These are phyloP conservation scores for Macheiramphus alcinus DNA, from an alignment of 2,113 vertebrate species.

Conservation along the genomic window DNA sequence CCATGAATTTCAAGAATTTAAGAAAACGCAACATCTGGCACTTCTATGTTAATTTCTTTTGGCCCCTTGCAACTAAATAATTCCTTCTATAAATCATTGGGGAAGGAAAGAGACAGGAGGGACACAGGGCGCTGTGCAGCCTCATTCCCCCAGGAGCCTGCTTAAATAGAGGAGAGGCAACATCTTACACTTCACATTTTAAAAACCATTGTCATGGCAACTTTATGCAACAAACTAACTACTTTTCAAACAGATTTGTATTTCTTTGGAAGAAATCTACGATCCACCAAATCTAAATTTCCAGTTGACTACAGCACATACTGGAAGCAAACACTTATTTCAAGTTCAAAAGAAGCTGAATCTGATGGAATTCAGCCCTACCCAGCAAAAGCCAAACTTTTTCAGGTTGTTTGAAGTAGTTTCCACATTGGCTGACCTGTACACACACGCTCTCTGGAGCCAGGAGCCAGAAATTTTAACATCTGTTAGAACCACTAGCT, in stretches of 20 bases:
- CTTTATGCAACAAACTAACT: background rate
- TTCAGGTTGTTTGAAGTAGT: conserved; percentile 25
- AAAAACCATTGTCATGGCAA: background rate
- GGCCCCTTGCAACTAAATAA: background rate
- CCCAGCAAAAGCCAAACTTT: background rate
- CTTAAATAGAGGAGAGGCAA: background rate
- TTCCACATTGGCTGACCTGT: background rate
- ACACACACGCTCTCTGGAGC: background rate
- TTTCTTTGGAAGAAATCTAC: background rate
- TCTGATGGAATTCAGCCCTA: background rate
- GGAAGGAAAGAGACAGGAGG: background rate
- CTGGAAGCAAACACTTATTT: background rate
- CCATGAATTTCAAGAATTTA: background rate
- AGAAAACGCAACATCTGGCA: background rate
- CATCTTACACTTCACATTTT: background rate
- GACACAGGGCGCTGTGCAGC: background rate
- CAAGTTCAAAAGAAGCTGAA: background rate
- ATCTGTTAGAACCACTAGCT: background rate
- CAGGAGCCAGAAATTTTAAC: background rate
- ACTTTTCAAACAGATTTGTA: background rate
- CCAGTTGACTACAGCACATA: background rate
- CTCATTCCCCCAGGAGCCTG: background rate
- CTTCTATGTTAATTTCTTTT: background rate
- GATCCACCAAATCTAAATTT: background rate
- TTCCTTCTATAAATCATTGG: background rate